Evolutionary conservation across 2,113 vertebrate species (phyloP).

Genomic region (Cyanistes caeruleus): DNA sequence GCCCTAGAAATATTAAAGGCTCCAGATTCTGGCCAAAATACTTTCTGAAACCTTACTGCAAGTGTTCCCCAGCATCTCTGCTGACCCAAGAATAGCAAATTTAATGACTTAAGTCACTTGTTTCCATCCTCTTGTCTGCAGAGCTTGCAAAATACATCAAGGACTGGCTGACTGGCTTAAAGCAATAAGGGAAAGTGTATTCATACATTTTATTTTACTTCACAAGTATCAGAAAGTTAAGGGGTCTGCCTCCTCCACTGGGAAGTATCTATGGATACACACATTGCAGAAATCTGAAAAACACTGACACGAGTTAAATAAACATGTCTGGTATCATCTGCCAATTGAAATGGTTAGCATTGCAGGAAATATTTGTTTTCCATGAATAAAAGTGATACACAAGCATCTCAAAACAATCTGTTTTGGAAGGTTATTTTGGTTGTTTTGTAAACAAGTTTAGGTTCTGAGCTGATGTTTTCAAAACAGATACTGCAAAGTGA

Average conservation of each 20-base stretch:
- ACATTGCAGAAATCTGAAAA: conserved; percentile 7
- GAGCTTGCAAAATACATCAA: background rate
- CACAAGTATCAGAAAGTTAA: background rate
- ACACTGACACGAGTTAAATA: conserved; percentile 6
- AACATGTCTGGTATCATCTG: conserved; percentile 23
- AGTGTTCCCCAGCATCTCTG: background rate
- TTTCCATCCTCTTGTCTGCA: background rate
- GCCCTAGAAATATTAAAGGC: background rate
- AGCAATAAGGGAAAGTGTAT: background rate
- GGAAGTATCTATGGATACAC: conserved; percentile 32
- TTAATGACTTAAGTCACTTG: background rate
- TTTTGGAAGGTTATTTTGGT: conserved; percentile 26
- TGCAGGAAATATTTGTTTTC: background rate
- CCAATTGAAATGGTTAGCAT: conserved; percentile 26
- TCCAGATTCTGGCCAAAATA: background rate
- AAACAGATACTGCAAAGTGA: conserved; percentile 14
- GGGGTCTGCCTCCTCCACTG: conserved; percentile 1
- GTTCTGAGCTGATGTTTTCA: conserved; percentile 38
- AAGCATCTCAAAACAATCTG: conserved; percentile 54
- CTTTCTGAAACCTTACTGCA: background rate
- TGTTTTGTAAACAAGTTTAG: conserved; percentile 45
- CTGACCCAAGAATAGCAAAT: background rate
- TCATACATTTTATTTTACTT: background rate
- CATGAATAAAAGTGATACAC: background rate
- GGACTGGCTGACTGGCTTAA: background rate